Evolutionary conservation across 2,888 invertebrate genomes (phyloP).

Genomic region (Liodrosophila aerea): DNA sequence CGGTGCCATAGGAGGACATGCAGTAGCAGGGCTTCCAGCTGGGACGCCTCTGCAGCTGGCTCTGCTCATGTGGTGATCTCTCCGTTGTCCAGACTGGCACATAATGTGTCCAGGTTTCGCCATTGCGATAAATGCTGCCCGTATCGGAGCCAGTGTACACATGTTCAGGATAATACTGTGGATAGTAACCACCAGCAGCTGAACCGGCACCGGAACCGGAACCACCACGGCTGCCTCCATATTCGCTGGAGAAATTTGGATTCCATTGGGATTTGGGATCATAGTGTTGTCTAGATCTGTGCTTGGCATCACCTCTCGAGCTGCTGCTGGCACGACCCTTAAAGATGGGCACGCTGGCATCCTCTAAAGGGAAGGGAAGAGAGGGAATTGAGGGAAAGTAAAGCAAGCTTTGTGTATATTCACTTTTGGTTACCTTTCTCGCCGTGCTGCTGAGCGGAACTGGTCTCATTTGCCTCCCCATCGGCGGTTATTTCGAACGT

Average conservation of each 20-base stretch:
- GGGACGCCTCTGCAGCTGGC: constrained; percentile 68
- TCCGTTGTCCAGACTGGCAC: constrained; percentile 81
- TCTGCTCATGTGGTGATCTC: constrained; percentile 71
- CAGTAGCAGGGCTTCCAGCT: constrained; percentile 83
- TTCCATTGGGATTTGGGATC: constrained; percentile 80
- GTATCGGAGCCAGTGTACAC: constrained; percentile 70
- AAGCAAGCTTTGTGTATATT: background rate
- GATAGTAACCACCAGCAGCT: constrained; percentile 55
- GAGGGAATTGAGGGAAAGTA: background rate
- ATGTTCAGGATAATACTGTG: constrained; percentile 72
- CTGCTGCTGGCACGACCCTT: constrained; percentile 74
- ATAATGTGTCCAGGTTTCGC: constrained; percentile 81
- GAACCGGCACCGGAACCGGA: constrained; percentile 28
- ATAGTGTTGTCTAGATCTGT: constrained; percentile 71
- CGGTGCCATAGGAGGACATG: constrained; percentile 61
- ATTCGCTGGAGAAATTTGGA: constrained; percentile 76
- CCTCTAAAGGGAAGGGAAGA: constrained; percentile 62
- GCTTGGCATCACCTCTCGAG: constrained; percentile 42
- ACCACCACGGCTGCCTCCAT: constrained; percentile 47
- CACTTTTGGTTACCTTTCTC: constrained; percentile 74
- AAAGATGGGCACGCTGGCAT: constrained; percentile 82
- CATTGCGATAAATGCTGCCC: constrained; percentile 69
- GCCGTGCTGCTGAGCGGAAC: constrained; percentile 74
- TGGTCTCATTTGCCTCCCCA: constrained; percentile 79
- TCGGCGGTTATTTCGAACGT: constrained; percentile 82